Evolutionary conservation across 2,888 invertebrate genomes (phyloP).

Genomic region (Rhingia rostrata): DNA sequence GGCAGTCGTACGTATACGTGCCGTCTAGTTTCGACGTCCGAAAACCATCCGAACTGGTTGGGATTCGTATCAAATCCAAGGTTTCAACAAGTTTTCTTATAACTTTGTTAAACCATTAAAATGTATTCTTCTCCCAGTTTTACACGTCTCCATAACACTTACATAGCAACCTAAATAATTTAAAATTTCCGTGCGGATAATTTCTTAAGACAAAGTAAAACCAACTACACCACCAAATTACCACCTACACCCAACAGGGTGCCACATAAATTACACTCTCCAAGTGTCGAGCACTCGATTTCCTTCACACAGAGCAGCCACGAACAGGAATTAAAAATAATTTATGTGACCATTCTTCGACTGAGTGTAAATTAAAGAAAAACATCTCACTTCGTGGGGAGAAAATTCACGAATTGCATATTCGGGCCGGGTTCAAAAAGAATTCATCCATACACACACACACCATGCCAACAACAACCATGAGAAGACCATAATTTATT

Average conservation of each 20-base stretch:
- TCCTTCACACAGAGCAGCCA: slow-evolving; percentile 4
- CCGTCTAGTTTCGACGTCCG: too few relatives aligned
- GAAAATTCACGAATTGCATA: slow-evolving; percentile 50
- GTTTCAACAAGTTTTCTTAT: too few relatives aligned
- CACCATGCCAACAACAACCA: neutral
- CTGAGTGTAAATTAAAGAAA: slow-evolving; percentile 54
- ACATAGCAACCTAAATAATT: too few relatives aligned
- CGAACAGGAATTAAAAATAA: slow-evolving; percentile 55
- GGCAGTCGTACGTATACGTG: too few relatives aligned
- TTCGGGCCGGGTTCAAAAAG: slow-evolving; percentile 27
- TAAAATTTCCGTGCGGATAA: too few relatives aligned
- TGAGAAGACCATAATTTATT: slow-evolving; percentile 52
- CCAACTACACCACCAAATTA: slow-evolving; percentile 2
- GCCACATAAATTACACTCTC: slow-evolving; percentile 32
- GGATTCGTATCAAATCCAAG: too few relatives aligned
- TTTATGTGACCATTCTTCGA: slow-evolving; percentile 64
- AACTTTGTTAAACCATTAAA: too few relatives aligned
- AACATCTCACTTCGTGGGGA: slow-evolving; percentile 40
- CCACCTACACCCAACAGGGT: slow-evolving; percentile 19
- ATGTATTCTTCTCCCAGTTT: too few relatives aligned
- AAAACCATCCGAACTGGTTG: too few relatives aligned
- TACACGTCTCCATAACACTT: too few relatives aligned
- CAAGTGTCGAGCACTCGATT: slow-evolving; percentile 19
- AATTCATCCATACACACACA: slow-evolving; percentile 18
- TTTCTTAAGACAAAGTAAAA: too few relatives aligned